Base-by-base conservation (phyloP, 2,888 invertebrate species). In the Magallana nippona region DNA sequence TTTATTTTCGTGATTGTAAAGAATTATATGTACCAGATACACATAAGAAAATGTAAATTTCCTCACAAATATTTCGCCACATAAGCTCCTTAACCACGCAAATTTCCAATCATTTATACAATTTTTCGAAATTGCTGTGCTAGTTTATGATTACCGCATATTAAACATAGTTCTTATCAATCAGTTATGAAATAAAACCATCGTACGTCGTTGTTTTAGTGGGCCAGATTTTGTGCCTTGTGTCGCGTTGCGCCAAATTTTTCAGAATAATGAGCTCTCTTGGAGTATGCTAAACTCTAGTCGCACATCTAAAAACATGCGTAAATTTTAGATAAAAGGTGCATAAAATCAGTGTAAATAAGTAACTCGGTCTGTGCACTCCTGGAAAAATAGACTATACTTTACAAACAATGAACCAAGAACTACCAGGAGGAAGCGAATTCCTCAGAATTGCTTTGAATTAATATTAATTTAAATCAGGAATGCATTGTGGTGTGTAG, bases 171-270 rank as follows among this genome's bases (percentile, higher is more conserved):
- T 71, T 71, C 22, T 71, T 13, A 71, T 22, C 32, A 19, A 63
- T 63, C 63, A 22, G 27, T 22, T 63, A 63, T 22, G 63, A 22
- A 71, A 71, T 71, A 32, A 32, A 71, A 27, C 32, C 32, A 13
- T 71, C 27, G 15, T 71, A 32, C 32, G 32, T 71, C 32, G 71
- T 71, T 32, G 71, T 71, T 71, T 60, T 71, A 32, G 71, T 71
- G 17, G 32, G 71, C 71, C 71, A 71, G 71, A 27, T 71, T 27
- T 71, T 32, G 71, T 71, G 27, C 32, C 71, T 15, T 22, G 71
- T 71, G 27, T 32, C 71, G 71, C 71, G 0, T 71, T 15, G 71
- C 32, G 32, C 22, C 32, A 32, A 71, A 15, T 5, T 27, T 71
- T 71, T 27, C 27, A 22, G 71, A 71, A 71, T 71, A 71, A 71